A percentile compares a stretch with the other conserved stretches of the same genome.
Conservation (phyloP, 2,888 invertebrate species). For the Ecliptopera silaceata region DNA sequence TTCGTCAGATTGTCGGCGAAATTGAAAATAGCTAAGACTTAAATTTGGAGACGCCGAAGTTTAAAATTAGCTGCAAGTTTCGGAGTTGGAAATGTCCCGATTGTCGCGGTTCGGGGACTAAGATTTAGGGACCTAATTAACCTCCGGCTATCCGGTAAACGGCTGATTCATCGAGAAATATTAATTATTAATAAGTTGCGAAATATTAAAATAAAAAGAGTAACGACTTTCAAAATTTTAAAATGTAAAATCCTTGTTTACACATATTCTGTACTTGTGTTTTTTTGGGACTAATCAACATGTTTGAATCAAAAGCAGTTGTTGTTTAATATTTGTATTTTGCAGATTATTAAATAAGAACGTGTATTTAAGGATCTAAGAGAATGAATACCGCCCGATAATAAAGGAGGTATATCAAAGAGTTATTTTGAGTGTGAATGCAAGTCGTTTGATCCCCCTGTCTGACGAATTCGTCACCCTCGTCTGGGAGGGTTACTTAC, state of each 20-base stretch:
- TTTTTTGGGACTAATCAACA: too few species aligned
- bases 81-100: slow-evolving; percentile 42
- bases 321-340: too few species aligned
- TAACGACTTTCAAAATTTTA: too few species aligned
- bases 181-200: slow-evolving; percentile 9
- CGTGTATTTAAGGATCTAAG: slow-evolving; percentile 7
- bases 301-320: too few species aligned
- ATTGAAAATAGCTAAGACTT: slow-evolving; percentile 35
- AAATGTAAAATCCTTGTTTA: too few species aligned
- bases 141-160: slow-evolving; percentile 48
- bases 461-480: slow-evolving; percentile 41
- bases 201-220: too few species aligned
- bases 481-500: slow-evolving; percentile 28
- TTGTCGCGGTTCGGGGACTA: slow-evolving; percentile 53
- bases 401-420: slow-evolving; percentile 49
- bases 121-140: slow-evolving; percentile 57
- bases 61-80: slow-evolving; percentile 51
- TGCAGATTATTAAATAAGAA: neutral
- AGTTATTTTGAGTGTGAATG: slow-evolving; percentile 57
- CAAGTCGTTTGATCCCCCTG: slow-evolving; percentile 52
- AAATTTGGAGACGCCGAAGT: slow-evolving; percentile 38
- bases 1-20: slow-evolving; percentile 36
- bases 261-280: too few species aligned
- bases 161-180: slow-evolving; percentile 22
- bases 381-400: slow-evolving; percentile 22